Evolutionary conservation across 1,140 invertebrate genomes (phyloP).

Genomic region (Potamilus streckersoni): DNA sequence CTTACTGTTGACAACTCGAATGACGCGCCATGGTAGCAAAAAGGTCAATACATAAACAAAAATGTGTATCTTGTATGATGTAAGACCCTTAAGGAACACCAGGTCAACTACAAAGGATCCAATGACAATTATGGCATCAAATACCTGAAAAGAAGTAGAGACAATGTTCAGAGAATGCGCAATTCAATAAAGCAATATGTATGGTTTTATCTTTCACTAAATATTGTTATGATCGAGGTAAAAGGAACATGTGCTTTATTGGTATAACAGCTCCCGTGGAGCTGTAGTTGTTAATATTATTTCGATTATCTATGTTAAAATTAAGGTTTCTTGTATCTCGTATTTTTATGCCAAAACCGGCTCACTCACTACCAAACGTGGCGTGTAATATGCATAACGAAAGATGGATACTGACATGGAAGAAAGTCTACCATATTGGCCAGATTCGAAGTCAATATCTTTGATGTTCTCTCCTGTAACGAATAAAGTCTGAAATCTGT

Average conservation of each 20-base stretch:
- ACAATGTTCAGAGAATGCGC: background rate
- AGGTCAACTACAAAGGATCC: conserved; percentile 57
- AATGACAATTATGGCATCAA: conserved; percentile 54
- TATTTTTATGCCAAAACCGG: too few relatives aligned
- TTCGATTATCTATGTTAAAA: background rate
- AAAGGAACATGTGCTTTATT: background rate
- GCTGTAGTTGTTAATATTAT: background rate
- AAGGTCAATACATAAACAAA: conserved; percentile 58
- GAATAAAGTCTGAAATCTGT: too few relatives aligned
- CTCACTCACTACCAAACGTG: too few relatives aligned
- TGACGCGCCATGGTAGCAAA: conserved; percentile 60
- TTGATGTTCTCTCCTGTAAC: too few relatives aligned
- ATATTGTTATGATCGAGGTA: background rate
- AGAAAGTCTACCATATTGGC: too few relatives aligned
- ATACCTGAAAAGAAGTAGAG: conserved; percentile 45
- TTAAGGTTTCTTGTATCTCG: background rate
- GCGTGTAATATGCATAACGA: too few relatives aligned
- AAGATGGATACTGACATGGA: too few relatives aligned
- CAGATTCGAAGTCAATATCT: too few relatives aligned
- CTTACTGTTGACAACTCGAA: conserved; percentile 62
- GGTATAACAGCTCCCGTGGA: background rate
- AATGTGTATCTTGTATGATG: conserved; percentile 51
- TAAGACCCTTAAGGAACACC: conserved; percentile 53
- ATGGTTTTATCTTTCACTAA: background rate
- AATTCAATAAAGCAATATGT: background rate